Evolutionary conservation across 2,888 invertebrate genomes (phyloP), one percentile per base, ranked within the genome.

Genomic region (Gibbula magus): DNA sequence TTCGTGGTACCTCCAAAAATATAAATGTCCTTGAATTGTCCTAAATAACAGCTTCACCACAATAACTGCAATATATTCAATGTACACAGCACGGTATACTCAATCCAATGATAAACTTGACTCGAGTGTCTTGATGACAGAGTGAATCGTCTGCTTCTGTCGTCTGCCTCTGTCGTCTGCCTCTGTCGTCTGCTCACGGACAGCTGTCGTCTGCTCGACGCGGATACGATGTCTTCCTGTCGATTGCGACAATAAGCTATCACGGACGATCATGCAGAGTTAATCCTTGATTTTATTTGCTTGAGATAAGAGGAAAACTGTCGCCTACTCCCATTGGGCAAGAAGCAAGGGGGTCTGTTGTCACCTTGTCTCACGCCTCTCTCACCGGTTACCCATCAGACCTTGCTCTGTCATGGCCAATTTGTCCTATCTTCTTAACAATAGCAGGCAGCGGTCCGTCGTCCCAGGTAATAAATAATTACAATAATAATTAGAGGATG

Each of bases 251-350:
- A 61, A 61, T 29, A 45, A 29, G 61, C 61, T 61, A 61, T 61
- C 61, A 61, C 61, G 61, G 61, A 25, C 61, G 29, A 61, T 61
- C 61, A 61, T 29, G 29, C 29, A 61, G 29, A 61, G 61, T 61
- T 61, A 61, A 61, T 61, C 61, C 61, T 61, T 61, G 61, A 61
- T 61, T 61, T 61, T 61, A 61, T 61, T 61, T 61, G 61, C 61
- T 61, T 61, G 61, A 61, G 61, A 61, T 61, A 61, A 61, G 61
- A 61, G 29, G 29, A 29, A 22, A 61, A 29, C 29, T 18, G 61
- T 29, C 29, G 29, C 25, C 61, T 25, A 61, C 29, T 61, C 61
- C 61, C 22, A 61, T 61, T 61, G 61, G 61, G 61, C 29, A 29
- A 29, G 29, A 16, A 61, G 13, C 16, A n/a, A 29, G 61, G 61